phyloP scores from a whole-genome alignment of 2,113 vertebrate genomes.

The Lophotis ruficrista region DNA sequence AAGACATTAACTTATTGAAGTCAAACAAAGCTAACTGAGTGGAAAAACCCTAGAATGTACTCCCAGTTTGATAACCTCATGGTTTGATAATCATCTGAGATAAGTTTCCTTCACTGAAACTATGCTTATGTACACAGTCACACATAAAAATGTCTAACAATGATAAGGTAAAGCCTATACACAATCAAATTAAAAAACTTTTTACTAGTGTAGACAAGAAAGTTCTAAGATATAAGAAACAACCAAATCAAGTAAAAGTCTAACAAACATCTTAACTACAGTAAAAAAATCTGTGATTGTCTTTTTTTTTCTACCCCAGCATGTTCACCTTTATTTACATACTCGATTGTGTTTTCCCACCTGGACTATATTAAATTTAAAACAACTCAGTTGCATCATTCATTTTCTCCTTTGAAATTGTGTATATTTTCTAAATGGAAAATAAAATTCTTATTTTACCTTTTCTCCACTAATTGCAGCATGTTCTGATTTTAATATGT shows the following conservation, averaged over 20 bases:
- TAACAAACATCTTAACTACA: not conserved
- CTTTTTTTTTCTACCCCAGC: not conserved
- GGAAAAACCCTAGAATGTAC: not conserved
- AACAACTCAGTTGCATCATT: not conserved
- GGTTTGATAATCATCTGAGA: not conserved
- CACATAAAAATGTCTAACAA: not conserved
- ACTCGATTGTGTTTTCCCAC: not conserved
- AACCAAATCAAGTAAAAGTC: not conserved
- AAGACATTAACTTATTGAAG: not conserved
- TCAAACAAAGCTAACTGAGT: not conserved
- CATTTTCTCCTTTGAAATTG: not conserved
- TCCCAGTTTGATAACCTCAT: not conserved
- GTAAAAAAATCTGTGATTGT: not conserved
- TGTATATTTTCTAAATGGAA: slow-evolving; percentile 15
- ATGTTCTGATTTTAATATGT: slow-evolving; percentile 8
- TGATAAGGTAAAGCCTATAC: not conserved
- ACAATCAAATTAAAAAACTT: not conserved
- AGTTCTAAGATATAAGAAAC: not conserved
- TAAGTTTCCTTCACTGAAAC: not conserved
- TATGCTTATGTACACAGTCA: not conserved
- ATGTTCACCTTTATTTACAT: not conserved
- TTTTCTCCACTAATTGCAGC: slow-evolving; percentile 25
- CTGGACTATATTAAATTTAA: not conserved
- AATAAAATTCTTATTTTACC: slow-evolving; percentile 11
- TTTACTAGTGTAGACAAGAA: not conserved